These are phyloP conservation scores for Hymenopus coronatus DNA, from an alignment of 2,888 invertebrate species.

Conservation along the genomic window DNA sequence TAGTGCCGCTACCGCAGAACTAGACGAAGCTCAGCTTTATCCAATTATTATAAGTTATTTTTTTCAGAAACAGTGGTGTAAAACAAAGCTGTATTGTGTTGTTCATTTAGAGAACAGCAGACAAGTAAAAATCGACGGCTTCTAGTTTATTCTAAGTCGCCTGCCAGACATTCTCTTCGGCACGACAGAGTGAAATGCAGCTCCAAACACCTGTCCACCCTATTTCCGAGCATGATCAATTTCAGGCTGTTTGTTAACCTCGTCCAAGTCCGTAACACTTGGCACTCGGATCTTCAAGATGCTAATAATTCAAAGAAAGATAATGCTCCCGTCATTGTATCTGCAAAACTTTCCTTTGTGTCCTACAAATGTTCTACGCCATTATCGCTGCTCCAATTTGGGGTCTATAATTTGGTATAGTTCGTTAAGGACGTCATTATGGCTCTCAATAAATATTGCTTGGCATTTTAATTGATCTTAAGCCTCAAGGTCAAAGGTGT, in stretches of 20 bases:
- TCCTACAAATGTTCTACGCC: not conserved
- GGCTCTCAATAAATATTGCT: too few relatives aligned
- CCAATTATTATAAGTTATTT: not conserved
- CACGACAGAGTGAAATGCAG: not conserved
- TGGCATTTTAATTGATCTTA: too few relatives aligned
- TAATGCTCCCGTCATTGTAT: not conserved
- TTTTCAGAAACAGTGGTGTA: not conserved
- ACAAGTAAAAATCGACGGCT: not conserved
- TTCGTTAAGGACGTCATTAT: not conserved
- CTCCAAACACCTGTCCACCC: not conserved
- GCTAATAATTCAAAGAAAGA: not conserved
- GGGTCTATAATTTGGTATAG: not conserved
- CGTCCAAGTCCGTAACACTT: not conserved
- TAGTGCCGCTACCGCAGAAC: too few relatives aligned
- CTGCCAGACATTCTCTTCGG: not conserved
- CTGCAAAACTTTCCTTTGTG: not conserved
- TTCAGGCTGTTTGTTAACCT: not conserved
- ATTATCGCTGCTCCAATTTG: not conserved
- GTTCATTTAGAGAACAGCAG: not conserved
- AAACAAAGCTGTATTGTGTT: not conserved
- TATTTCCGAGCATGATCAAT: not conserved
- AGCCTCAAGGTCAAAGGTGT: too few relatives aligned
- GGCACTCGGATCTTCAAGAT: not conserved
- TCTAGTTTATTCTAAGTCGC: not conserved
- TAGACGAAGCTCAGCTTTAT: too few relatives aligned